These are phyloP conservation scores for Periophthalmodon schlosseri DNA, from an alignment of 2,113 vertebrate species.

Conservation along the genomic window DNA sequence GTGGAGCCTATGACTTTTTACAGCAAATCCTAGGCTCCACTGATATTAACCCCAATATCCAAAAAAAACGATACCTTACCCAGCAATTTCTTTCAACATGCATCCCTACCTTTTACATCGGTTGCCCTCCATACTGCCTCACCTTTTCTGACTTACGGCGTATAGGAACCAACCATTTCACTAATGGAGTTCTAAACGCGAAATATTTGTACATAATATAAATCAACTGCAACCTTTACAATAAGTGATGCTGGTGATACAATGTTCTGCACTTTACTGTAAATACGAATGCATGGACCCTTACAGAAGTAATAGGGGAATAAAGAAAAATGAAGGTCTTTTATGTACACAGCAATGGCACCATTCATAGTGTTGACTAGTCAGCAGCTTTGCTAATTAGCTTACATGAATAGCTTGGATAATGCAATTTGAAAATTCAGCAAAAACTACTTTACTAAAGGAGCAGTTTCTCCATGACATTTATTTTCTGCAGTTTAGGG, in stretches of 20 bases:
- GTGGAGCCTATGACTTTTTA: too few relatives aligned
- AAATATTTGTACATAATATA: too few relatives aligned
- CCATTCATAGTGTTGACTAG: slow-evolving; percentile 4
- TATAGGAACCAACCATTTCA: not conserved
- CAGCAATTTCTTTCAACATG: too few relatives aligned
- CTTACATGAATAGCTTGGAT: not conserved
- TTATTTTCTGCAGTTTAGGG: not conserved
- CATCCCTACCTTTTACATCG: too few relatives aligned
- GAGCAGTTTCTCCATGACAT: not conserved
- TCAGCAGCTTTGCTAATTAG: slow-evolving; percentile 19
- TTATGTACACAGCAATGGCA: not conserved
- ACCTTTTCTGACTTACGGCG: too few relatives aligned
- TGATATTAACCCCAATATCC: too few relatives aligned
- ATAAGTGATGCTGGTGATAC: not conserved
- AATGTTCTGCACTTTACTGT: not conserved
- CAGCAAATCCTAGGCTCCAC: too few relatives aligned
- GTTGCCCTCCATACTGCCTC: too few relatives aligned
- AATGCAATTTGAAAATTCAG: not conserved
- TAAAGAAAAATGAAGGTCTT: not conserved
- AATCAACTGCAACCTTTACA: not conserved
- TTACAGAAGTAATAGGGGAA: not conserved
- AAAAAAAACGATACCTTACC: too few relatives aligned
- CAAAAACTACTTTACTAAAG: not conserved
- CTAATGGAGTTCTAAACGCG: not conserved
- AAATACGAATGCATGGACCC: not conserved